Evolutionary conservation across 1,140 invertebrate genomes (phyloP), one percentile per base, ranked within the genome.

Genomic region (Rhagoletis zephyria): DNA sequence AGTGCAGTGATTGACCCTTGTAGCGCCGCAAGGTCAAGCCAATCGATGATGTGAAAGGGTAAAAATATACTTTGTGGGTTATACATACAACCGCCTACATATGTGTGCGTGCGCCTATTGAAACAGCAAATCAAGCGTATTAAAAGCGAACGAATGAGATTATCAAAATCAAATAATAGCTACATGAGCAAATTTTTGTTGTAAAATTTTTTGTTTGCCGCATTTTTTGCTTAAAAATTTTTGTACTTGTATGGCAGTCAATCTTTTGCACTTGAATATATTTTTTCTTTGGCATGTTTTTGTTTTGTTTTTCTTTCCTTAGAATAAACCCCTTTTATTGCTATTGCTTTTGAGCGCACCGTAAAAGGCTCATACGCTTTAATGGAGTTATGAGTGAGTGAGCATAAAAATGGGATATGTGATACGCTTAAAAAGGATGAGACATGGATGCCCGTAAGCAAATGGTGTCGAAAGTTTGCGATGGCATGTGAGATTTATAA

Each of bases 401-500:
- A 16, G 67, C 67, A 48, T 74, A 48, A 74, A 74, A 67, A 74
- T 30, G 45, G 67, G 67, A 74, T 74, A 74, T 70, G 65, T 12
- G 65, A 42, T 5, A 70, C 3, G 16, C 67, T 0, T 0, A 74
- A 74, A 74, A 74, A 1, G 67, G 67, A 45, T 42, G 12, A n/a
- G 64, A 0, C 40, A 16, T 45, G 12, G 40, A 12, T 65, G 19
- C 30, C 4, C 5, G 40, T 45, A 3, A 10, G 67, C 45, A 12
- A 4, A 48, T 74, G 67, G 67, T 42, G 40, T 74, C 45, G 42
- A 45, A 45, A 74, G 67, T 40, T 4, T 74, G 67, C 48, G 67
- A 74, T 48, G 67, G 42, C 67, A 74, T 74, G 67, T 42, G 67
- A 74, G 67, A 74, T 74, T 74, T 74, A 74, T 74, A 42, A 74